These are phyloP conservation scores for Rambutsinella grinnellia DNA, from an alignment of 2,888 invertebrate genomes.

Conservation along the genomic window DNA sequence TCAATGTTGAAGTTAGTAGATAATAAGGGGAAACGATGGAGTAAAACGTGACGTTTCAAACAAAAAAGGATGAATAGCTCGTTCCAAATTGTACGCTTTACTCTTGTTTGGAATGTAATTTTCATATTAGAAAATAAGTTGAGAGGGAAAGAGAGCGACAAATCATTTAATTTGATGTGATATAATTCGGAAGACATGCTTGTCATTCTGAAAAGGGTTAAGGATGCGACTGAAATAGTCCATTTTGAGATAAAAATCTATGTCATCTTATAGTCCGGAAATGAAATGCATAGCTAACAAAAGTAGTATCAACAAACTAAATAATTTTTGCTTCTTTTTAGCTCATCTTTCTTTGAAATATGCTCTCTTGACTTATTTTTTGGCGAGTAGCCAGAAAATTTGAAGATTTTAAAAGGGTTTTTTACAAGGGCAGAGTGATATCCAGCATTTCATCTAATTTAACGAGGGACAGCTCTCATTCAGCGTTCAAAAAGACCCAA, in stretches of 20 bases:
- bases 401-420: conserved; percentile 17
- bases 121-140: conserved; percentile 6
- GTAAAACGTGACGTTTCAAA: not conserved
- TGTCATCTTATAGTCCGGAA: not conserved
- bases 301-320: conserved; percentile 26
- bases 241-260: no score
- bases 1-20: not conserved
- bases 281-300: not conserved
- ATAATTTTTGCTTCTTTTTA: conserved; percentile 27
- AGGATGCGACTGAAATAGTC: no score
- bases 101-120: conserved; percentile 12
- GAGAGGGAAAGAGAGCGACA: not conserved
- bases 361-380: conserved; percentile 17
- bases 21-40: not conserved
- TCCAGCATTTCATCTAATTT: conserved; percentile 47
- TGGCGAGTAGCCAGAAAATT: conserved; percentile 36
- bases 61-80: not conserved
- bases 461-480: conserved; percentile 31
- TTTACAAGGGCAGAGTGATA: conserved; percentile 48
- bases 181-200: not conserved
- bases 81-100: not conserved
- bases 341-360: not conserved
- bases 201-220: no score
- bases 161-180: conserved; percentile 32
- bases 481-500: no score